Evolutionary conservation across 2,113 vertebrate species (phyloP).

Genomic region (Piprites chloris): DNA sequence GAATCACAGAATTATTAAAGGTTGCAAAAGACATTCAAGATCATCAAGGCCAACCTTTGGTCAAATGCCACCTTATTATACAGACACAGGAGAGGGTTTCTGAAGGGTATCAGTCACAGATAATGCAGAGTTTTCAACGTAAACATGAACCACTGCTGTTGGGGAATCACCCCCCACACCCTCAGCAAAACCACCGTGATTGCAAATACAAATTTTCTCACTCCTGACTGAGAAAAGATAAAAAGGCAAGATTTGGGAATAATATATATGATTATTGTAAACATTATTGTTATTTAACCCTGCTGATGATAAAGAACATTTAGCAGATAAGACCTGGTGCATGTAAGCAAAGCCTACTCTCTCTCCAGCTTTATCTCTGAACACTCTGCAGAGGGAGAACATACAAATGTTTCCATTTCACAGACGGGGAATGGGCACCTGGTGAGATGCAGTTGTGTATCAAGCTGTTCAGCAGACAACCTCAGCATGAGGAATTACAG

Average conservation of each 20-base stretch:
- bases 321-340: neutral
- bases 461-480: neutral
- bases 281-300: neutral
- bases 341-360: neutral
- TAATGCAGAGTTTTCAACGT: neutral
- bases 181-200: neutral
- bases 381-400: neutral
- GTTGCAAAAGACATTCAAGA: neutral
- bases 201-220: neutral
- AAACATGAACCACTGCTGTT: rapidly evolving
- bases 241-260: neutral
- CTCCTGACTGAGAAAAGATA: neutral
- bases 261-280: neutral
- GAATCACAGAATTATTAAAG: neutral
- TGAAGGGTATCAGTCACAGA: neutral
- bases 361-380: neutral
- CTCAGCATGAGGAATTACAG: neutral
- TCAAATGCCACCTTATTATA: neutral
- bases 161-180: neutral
- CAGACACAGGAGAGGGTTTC: neutral
- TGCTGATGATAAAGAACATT: neutral
- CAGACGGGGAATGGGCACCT: neutral
- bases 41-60: neutral
- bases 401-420: neutral
- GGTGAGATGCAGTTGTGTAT: neutral